phyloP scores from a whole-genome alignment of 2,113 vertebrate species.

The Hydropotes inermis region DNA sequence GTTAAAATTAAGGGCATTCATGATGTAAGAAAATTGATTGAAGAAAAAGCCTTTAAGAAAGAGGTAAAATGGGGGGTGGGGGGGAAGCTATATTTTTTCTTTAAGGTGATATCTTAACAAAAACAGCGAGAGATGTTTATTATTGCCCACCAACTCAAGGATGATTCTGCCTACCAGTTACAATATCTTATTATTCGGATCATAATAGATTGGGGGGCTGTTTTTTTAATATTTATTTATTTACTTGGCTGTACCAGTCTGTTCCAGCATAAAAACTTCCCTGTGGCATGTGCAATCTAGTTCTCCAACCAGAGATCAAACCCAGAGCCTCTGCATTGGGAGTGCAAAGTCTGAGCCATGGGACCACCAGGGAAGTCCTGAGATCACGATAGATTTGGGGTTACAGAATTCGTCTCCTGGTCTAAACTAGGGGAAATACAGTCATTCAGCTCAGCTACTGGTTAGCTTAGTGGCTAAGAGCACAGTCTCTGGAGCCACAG shows the following conservation, averaged over 20 bases:
- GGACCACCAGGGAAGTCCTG: not conserved
- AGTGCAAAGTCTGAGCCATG: not conserved
- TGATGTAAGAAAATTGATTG: slow-evolving; percentile 89
- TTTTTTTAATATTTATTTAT: not conserved
- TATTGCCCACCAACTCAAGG: not conserved
- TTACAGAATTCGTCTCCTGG: not conserved
- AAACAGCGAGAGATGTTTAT: not conserved
- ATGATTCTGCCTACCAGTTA: not conserved
- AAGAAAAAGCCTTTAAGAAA: slow-evolving; percentile 92
- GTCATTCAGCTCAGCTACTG: not conserved
- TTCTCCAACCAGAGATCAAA: not conserved
- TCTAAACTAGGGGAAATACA: not conserved
- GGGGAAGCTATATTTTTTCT: not conserved
- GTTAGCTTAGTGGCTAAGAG: not conserved
- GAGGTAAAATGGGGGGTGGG: slow-evolving; percentile 82
- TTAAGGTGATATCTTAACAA: not conserved
- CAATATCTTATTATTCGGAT: not conserved
- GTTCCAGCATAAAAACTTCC: not conserved
- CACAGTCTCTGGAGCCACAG: not conserved
- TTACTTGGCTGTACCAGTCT: not conserved
- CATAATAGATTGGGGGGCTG: not conserved
- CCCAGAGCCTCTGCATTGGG: not conserved
- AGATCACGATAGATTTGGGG: not conserved
- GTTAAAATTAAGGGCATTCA: slow-evolving; percentile 90
- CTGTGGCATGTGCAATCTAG: not conserved